Conservation (phyloP, 2,797 vertebrate genomes). For the Bucorvus abyssinicus region DNA sequence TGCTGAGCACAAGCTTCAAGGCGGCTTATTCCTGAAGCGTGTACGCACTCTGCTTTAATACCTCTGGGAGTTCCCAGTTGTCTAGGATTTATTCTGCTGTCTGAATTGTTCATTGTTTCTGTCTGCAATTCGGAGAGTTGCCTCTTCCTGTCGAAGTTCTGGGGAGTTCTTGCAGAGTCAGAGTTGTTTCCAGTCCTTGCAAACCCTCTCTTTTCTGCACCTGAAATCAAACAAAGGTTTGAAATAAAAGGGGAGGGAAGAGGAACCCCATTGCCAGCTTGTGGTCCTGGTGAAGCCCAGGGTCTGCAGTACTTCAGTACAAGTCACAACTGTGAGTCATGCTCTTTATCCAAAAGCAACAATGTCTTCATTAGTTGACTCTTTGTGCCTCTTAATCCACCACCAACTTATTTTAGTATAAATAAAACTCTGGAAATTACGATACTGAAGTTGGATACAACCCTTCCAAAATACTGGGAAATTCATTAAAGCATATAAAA, state of each 20-base stretch:
- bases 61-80: slow-evolving; percentile 74
- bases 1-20: slow-evolving; percentile 1
- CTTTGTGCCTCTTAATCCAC: slow-evolving; percentile 17
- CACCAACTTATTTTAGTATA: slow-evolving; percentile 47
- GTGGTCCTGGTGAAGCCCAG: background rate
- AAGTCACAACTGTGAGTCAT: background rate
- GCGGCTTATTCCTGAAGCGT: slow-evolving; percentile 19
- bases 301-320: background rate
- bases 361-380: slow-evolving; percentile 26
- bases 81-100: slow-evolving; percentile 67
- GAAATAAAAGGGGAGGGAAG: background rate
- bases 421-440: slow-evolving; percentile 55
- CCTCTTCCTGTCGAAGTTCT: slow-evolving; percentile 68
- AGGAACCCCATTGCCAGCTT: background rate
- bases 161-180: slow-evolving; percentile 60
- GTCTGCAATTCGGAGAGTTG: slow-evolving; percentile 62
- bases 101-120: slow-evolving; percentile 71
- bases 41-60: slow-evolving; percentile 53
- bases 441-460: background rate
- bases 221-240: slow-evolving; percentile 71
- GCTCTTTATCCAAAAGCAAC: slow-evolving; percentile 30
- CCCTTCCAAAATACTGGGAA: slow-evolving; percentile 56
- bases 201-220: slow-evolving; percentile 67
- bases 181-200: slow-evolving; percentile 68
- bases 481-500: slow-evolving; percentile 61